Base-by-base conservation (phyloP, 2,113 vertebrate species). In the Brachyhypopomus occidentalis region DNA sequence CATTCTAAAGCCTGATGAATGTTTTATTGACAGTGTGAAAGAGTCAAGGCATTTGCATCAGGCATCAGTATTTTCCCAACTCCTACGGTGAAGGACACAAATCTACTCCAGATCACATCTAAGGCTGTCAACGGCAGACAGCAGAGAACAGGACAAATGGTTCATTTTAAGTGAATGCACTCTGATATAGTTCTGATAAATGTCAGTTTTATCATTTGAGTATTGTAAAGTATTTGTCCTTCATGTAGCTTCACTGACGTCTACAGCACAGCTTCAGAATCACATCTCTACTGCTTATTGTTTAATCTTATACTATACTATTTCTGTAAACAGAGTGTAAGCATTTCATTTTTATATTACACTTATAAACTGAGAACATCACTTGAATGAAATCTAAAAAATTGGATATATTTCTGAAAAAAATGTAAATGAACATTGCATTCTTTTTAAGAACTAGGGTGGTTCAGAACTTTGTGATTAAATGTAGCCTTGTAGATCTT, bases 21-120 rank as follows among this genome's bases (percentile, higher is more conserved):
- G 3, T 52, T 19, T 73, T 52, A 38, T 63, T 71, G 71, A 82
- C 66, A 71, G 64, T 52, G 64, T 75, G 59, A 62, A 56, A 63
- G 70, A 78, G 82, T 78, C 62, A 79, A 56, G 23, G 71, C 25
- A 75, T 79, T 74, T 72, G 56, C 48, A 45, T 75, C 66, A 80
- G 58, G 30, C 78, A 73, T 72, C 67, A 73, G 76, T 81, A 72
- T 70, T 77, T 81, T 36, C 83, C 76, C 74, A 76, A 7, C 64
- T 76, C 60, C 45, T 48, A 69, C 71, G 58, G 66, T 58, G 72
- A 73, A 77, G 75, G 30, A 25, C 69, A 84, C 74, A 73, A 59
- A 81, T 64, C 74, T 58, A 34, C 60, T 70, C 7, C 78, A 52
- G 74, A 73, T 77, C 81, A 38, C 78, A 80, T 76, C 12, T 69